Evolutionary conservation across 2,888 invertebrate genomes (phyloP).

Genomic region (Dascillus cervinus): DNA sequence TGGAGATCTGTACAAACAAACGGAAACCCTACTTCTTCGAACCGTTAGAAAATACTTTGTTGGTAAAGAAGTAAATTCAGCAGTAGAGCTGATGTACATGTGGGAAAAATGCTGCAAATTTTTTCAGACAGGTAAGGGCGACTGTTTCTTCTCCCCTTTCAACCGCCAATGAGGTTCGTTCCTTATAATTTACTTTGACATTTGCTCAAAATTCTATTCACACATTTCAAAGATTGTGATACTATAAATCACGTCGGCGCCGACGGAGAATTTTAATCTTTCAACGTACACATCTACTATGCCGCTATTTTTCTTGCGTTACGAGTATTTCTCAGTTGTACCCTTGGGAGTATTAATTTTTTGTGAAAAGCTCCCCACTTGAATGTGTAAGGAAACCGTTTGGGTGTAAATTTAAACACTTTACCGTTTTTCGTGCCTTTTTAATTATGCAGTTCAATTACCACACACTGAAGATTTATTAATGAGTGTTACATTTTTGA

Average conservation of each 20-base stretch:
- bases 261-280: constrained; percentile 8
- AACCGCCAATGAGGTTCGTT: background rate
- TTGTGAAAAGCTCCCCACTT: too few relatives aligned
- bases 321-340: too few relatives aligned
- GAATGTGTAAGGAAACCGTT: too few relatives aligned
- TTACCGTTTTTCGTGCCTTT: constrained; percentile 2
- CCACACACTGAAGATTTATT: too few relatives aligned
- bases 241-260: constrained; percentile 19
- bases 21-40: constrained; percentile 48
- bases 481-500: too few relatives aligned
- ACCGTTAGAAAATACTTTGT: constrained; percentile 46
- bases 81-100: constrained; percentile 28
- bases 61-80: constrained; percentile 23
- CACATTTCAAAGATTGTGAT: constrained; percentile 19
- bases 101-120: constrained; percentile 33
- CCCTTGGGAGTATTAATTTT: too few relatives aligned
- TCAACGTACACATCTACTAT: too few relatives aligned
- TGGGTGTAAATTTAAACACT: constrained; percentile 1
- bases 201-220: constrained; percentile 14
- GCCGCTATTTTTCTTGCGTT: too few relatives aligned
- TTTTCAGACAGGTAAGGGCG: constrained; percentile 14
- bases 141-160: background rate
- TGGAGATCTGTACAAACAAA: constrained; percentile 56
- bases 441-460: too few relatives aligned
- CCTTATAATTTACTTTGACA: constrained; percentile 2